A percentile compares a stretch with the other conserved stretches of the same genome.
phyloP scores from a whole-genome alignment of 2,888 invertebrate species.

The Euclidia mi region DNA sequence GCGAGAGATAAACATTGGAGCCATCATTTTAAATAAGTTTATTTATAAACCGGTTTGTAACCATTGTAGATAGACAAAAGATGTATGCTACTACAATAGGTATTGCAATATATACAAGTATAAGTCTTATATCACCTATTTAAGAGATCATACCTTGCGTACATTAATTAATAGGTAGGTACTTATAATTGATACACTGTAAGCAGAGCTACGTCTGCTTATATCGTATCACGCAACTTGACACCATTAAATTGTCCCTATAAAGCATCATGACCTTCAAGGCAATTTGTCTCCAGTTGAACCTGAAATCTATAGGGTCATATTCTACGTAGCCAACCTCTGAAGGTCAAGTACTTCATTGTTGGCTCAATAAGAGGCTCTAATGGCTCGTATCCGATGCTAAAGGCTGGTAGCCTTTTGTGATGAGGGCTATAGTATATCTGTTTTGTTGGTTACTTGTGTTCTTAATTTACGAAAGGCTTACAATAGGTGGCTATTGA shows the following conservation, averaged over 20 bases:
- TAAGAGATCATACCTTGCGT: too few species aligned
- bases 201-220: too few species aligned
- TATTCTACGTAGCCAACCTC: slow-evolving; percentile 29
- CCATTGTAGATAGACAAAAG: too few species aligned
- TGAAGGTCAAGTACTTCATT: slow-evolving; percentile 39
- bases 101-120: too few species aligned
- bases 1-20: too few species aligned
- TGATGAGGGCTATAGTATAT: slow-evolving; percentile 24
- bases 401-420: slow-evolving; percentile 30
- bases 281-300: slow-evolving; percentile 14
- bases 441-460: slow-evolving; percentile 17
- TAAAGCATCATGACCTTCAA: slow-evolving; percentile 5
- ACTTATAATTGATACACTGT: too few species aligned
- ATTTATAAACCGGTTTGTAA: too few species aligned
- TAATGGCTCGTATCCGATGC: slow-evolving; percentile 51
- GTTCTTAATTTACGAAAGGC: slow-evolving; percentile 24
- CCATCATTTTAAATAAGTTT: too few species aligned
- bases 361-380: slow-evolving; percentile 43
- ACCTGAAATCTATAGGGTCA: slow-evolving; percentile 12
- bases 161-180: too few species aligned
- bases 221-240: neutral
- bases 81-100: too few species aligned
- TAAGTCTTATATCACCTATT: too few species aligned
- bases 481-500: slow-evolving; percentile 17
- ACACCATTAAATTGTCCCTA: slow-evolving; percentile 1